Base-by-base conservation (phyloP, 2,113 vertebrate genomes). In the Suncus etruscus region DNA sequence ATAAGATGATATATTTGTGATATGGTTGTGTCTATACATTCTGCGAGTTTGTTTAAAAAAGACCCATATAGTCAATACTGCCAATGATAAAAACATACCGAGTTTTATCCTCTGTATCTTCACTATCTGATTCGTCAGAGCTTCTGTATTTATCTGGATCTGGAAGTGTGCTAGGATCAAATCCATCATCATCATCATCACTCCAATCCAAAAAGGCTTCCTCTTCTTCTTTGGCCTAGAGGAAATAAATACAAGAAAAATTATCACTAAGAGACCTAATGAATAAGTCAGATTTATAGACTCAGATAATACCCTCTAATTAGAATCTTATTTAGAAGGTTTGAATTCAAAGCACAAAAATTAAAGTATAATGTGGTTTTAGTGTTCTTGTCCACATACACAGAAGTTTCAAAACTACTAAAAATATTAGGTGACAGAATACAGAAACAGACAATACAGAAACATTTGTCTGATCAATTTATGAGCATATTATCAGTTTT, bases 141-240 rank as follows among this genome's bases (percentile, higher is more conserved):
- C 96, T 96, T 95, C 80, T 94, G 68, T 95, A 93, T 95, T 98
- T 98, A 96, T 99, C 98, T 31, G 98, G 98, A 95, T 99, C 98
- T 75, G 98, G 98, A 65, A 99, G 98, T 11, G 95, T 97, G 80
- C 98, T 98, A 73, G 98, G 98, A 95, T 99, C 98, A 97, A 99
- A 98, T 45, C 98, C 98, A 39, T 97, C 97, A 89, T 97, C 97
- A n/a, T 98, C 98, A 82, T 97, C 97, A 91, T 96, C 97, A 87
- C 97, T 98, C 91, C 97, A 97, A 45, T 95, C 98, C 93, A 99
- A 97, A 96, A 98, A 98, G 22, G 98, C 98, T 92, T 98, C 97
- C 14, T 95, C 96, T 95, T 98, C 98, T 58, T 98, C 98, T 93
- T 96, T 97, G 61, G 8, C 94, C 94, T 98, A 96, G 5, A 25